A percentile compares a stretch with the other conserved stretches of the same genome.
These are phyloP conservation scores for Heliothis subflexa DNA, from an alignment of 1,140 invertebrate genomes.

Conservation along the genomic window DNA sequence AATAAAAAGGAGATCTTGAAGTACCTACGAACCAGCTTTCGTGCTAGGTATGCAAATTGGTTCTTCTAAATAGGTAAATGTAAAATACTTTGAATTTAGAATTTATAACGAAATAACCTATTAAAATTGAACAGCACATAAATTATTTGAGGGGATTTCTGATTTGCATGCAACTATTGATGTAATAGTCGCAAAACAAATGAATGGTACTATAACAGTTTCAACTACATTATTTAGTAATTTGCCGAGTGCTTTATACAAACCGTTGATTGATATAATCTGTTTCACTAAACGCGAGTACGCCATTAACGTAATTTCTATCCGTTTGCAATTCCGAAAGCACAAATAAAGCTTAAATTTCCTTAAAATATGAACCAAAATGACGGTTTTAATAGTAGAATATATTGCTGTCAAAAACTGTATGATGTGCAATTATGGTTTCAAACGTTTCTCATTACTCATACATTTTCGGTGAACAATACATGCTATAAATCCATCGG, in stretches of 20 bases:
- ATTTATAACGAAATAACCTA: too few species aligned
- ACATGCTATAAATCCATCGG: slow-evolving; percentile 1
- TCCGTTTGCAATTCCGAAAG: not conserved
- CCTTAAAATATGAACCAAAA: not conserved
- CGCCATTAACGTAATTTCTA: not conserved
- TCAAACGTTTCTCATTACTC: slow-evolving; percentile 16
- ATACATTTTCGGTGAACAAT: not conserved
- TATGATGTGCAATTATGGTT: slow-evolving; percentile 17
- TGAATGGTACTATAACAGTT: not conserved
- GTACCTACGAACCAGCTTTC: not conserved
- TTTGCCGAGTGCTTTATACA: not conserved
- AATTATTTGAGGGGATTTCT: too few species aligned
- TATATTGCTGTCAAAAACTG: not conserved
- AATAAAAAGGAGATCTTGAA: slow-evolving; percentile 3
- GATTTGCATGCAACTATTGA: too few species aligned
- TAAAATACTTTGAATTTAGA: too few species aligned
- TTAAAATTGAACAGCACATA: too few species aligned
- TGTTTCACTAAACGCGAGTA: not conserved
- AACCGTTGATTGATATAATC: slow-evolving; percentile 4
- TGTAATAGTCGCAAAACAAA: too few species aligned
- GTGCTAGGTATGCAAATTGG: too few species aligned
- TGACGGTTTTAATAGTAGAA: not conserved
- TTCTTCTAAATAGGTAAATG: too few species aligned
- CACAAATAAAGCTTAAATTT: not conserved
- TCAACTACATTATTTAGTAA: not conserved